Evolutionary conservation across 2,797 vertebrate species (phyloP), one percentile per base, ranked within the genome.

Genomic region (Eutrigla gurnardus): DNA sequence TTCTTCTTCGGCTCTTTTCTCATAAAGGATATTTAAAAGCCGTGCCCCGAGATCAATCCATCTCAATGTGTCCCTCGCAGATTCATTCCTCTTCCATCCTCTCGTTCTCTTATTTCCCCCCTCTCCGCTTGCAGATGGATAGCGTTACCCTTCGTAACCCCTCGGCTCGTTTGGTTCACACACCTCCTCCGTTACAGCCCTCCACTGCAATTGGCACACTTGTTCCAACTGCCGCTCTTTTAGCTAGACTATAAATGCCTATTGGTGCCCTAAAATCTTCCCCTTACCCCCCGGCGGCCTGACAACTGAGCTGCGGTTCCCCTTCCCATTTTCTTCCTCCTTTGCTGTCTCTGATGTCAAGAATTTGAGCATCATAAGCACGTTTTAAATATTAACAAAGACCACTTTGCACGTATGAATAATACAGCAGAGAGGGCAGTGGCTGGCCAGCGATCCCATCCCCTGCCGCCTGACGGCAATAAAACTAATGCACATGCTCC

Each of bases 361-460:
- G 89, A 86, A 89, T 93, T 92, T 84, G 89, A 92, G 93, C 91
- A 94, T 95, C 93, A 92, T 94, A 94, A 96, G 94, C 94, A 93
- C 93, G 89, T 94, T 94, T 96, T 94, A 96, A 96, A 96, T 95
- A 96, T 96, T 96, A 95, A 96, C 94, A 91, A 93, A 92, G 92
- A 94, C 94, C 94, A 96, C 95, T 96, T 96, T 96, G 94, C 91
- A 89, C 87, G 42, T 88, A 95, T 96, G 93, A 96, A 96, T 96
- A 95, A 96, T 96, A 95, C 89, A 96, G 91, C 89, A 93, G 86
- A 80, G 88, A 91, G 93, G 90, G 87, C 91, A 93, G 89, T 72
- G 91, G 89, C 90, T 88, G 88, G 91, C 93, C 91, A 91, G 92
- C 68, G 88, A 95, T 95, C 91, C 86, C 90, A 90, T 90, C 87